Evolutionary conservation across 2,888 invertebrate genomes (phyloP), one percentile per base, ranked within the genome.

Genomic region (Lordiphosa andalusiaca): DNA sequence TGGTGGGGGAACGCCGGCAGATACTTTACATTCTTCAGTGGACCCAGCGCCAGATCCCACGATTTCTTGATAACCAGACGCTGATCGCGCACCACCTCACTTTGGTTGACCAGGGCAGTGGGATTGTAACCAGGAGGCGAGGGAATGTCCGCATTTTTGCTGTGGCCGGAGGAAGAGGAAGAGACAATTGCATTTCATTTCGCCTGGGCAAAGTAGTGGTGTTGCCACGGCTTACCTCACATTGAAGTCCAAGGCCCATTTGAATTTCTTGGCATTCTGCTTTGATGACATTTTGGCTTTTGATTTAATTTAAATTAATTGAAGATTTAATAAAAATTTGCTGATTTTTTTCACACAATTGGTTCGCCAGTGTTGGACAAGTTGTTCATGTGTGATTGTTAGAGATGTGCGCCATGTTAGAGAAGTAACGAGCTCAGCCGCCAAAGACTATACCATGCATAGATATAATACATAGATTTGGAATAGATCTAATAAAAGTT

Each of bases 41-140:
- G 98, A 0, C 96, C 98, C 13, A 98, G 90, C 0, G 98, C 98
- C 50, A 98, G 92, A 87, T 99, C 98, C 98, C 98, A 99, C 49
- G 98, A 95, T 88, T 98, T 96, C 88, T 98, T 98, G 6, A 96
- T 95, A 70, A 98, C 94, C 52, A 97, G 91, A 81, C 95, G 93
- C 89, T 94, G 95, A 84, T 97, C 97, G 87, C 94, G 94, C 0
- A 94, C 93, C 4, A 94, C 92, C 91, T 97, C 97, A 2, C 92
- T 93, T 74, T 94, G 94, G 80, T 91, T 93, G 42, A 94, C 92
- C 57, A 93, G 92, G 2, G 93, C 91, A 2, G 94, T 93, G 50
- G 94, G 93, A 88, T 93, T 95, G 85, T 94, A 97, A 0, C 97
- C 97, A 33, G 97, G 96, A 19, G 97, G 97, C 33, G 94, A 92